These are phyloP conservation scores for Dufourea novaeangliae DNA, from an alignment of 1,140 invertebrate species.

Conservation along the genomic window DNA sequence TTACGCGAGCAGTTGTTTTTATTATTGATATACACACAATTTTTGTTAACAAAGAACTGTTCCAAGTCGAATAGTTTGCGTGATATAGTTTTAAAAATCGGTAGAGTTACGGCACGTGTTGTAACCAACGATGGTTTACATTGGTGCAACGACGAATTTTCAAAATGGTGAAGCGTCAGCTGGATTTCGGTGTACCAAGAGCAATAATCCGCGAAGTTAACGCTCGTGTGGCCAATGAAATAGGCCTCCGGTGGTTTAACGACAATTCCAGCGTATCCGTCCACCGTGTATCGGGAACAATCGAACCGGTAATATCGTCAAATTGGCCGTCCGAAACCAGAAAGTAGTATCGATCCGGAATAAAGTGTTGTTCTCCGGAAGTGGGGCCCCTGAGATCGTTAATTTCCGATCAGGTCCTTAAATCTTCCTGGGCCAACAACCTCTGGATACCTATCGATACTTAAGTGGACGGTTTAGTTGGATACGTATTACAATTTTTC, in stretches of 20 bases:
- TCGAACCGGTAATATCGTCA: constrained; percentile 20
- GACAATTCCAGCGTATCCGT: constrained; percentile 29
- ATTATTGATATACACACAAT: too few relatives aligned
- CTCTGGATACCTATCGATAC: background rate
- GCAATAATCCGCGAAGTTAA: constrained; percentile 42
- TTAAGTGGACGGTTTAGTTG: background rate
- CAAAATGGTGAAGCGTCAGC: constrained; percentile 11
- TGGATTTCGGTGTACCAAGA: constrained; percentile 10
- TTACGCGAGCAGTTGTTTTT: too few relatives aligned
- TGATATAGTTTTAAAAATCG: constrained; percentile 20
- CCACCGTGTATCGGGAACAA: constrained; percentile 13
- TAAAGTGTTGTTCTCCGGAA: background rate
- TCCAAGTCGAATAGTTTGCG: too few relatives aligned
- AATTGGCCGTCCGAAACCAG: constrained; percentile 17
- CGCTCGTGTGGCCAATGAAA: constrained; percentile 10
- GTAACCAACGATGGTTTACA: background rate
- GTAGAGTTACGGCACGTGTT: too few relatives aligned
- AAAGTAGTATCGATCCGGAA: constrained; percentile 23
- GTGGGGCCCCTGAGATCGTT: background rate
- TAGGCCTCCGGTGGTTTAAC: constrained; percentile 48
- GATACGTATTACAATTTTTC: too few relatives aligned
- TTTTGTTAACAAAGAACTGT: too few relatives aligned
- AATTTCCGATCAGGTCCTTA: background rate
- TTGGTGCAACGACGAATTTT: constrained; percentile 5
- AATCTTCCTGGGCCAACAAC: too few relatives aligned